A percentile compares a stretch with the other conserved stretches of the same genome.
Evolutionary conservation across 2,888 invertebrate species (phyloP).

Genomic region (Apoderus coryli): DNA sequence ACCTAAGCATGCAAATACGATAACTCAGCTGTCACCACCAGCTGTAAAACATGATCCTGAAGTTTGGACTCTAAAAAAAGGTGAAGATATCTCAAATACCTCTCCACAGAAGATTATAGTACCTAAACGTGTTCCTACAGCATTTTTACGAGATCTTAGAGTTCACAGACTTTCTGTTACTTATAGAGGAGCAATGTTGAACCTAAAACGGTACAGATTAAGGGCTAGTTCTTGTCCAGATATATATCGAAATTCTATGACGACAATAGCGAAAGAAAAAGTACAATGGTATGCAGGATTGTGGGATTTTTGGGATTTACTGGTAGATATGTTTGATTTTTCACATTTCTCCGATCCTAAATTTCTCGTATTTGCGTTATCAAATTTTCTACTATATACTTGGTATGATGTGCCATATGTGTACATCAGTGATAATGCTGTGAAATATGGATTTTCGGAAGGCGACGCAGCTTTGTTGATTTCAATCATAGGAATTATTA

Average conservation of each 20-base stretch:
- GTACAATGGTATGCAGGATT: constrained; percentile 58
- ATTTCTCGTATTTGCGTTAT: constrained; percentile 67
- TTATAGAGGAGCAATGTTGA: constrained; percentile 74
- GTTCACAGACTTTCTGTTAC: constrained; percentile 67
- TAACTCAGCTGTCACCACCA: constrained; percentile 27
- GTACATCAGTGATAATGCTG: constrained; percentile 71
- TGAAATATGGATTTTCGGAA: constrained; percentile 50
- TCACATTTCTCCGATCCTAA: constrained; percentile 61
- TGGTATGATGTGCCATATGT: constrained; percentile 92
- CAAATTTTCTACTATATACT: constrained; percentile 80
- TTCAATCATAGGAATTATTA: constrained; percentile 74
- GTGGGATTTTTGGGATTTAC: constrained; percentile 63
- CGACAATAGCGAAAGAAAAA: constrained; percentile 69
- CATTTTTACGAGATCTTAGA: constrained; percentile 57
- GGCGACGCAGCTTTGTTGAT: constrained; percentile 68
- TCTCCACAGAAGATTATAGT: constrained; percentile 28
- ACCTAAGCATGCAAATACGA: constrained; percentile 25
- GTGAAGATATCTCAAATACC: constrained; percentile 28
- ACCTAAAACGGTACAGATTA: constrained; percentile 64
- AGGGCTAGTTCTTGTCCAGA: constrained; percentile 83
- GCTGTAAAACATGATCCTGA: constrained; percentile 29
- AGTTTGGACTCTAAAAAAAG: constrained; percentile 39
- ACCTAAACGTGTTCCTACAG: constrained; percentile 34
- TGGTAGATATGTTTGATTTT: constrained; percentile 66
- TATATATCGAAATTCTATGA: constrained; percentile 75